These are phyloP conservation scores for Zaprionus camerounensis DNA, from an alignment of 1,140 invertebrate genomes.

Conservation along the genomic window DNA sequence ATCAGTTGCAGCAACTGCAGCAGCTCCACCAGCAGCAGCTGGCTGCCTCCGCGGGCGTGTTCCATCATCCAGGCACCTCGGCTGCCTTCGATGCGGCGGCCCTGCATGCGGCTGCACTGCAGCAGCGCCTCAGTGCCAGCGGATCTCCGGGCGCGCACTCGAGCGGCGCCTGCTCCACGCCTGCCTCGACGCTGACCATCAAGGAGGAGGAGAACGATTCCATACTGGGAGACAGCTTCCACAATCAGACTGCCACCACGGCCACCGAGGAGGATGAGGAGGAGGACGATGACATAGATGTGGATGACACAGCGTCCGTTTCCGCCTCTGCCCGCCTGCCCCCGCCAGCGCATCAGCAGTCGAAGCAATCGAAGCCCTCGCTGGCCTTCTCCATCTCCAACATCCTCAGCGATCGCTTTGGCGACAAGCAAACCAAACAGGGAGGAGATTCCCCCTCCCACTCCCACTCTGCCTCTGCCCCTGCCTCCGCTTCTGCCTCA, in stretches of 20 bases:
- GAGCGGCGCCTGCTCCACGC: constrained; percentile 69
- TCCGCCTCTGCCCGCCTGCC: constrained; percentile 49
- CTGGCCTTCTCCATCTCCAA: constrained; percentile 83
- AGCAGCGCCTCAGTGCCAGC: constrained; percentile 61
- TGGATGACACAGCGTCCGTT: constrained; percentile 61
- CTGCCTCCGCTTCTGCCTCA: constrained; percentile 18
- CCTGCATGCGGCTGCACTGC: constrained; percentile 69
- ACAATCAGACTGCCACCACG: constrained; percentile 69
- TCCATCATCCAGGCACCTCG: constrained; percentile 68
- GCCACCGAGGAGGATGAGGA: constrained; percentile 72
- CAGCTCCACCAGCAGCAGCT: constrained; percentile 79
- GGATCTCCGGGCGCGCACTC: constrained; percentile 67
- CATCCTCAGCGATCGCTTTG: constrained; percentile 83
- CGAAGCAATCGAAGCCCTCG: constrained; percentile 68
- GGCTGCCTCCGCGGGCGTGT: constrained; percentile 66
- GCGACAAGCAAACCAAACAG: constrained; percentile 58
- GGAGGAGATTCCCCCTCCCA: constrained; percentile 32
- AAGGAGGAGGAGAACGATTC: constrained; percentile 83
- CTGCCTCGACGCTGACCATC: constrained; percentile 75
- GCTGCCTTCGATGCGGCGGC: constrained; percentile 65
- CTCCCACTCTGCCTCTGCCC: constrained; percentile 16
- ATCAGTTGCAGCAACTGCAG: constrained; percentile 77
- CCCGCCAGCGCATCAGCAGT: constrained; percentile 75
- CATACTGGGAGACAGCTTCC: constrained; percentile 79
- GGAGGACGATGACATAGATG: constrained; percentile 69